These are phyloP conservation scores for Tribolium castaneum DNA, from an alignment of 1,140 invertebrate genomes.

Conservation along the genomic window DNA sequence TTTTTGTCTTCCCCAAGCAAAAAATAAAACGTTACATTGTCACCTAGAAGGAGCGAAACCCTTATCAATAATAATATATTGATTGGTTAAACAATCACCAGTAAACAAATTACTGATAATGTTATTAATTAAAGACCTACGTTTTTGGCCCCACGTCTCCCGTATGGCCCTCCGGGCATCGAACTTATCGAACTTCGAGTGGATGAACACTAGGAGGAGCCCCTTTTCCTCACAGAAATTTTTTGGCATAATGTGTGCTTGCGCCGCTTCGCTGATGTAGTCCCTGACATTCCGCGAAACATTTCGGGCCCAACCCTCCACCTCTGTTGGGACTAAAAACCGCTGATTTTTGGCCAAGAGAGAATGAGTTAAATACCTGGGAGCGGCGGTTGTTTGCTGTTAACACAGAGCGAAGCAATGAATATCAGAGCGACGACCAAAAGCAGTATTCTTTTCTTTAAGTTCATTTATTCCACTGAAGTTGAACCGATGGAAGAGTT, in stretches of 20 bases:
- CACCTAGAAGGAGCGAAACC: slow-evolving; percentile 62
- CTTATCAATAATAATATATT: too few relatives aligned
- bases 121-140: slow-evolving; percentile 56
- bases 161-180: slow-evolving; percentile 77
- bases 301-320: slow-evolving; percentile 78
- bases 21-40: slow-evolving; percentile 66
- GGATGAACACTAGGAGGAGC: slow-evolving; percentile 80
- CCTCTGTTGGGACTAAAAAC: slow-evolving; percentile 45
- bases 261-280: slow-evolving; percentile 78
- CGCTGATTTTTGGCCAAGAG: background rate
- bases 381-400: background rate
- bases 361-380: background rate
- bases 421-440: background rate
- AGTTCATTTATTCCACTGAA: background rate
- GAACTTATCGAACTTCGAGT: slow-evolving; percentile 76
- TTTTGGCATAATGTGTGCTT: slow-evolving; percentile 72
- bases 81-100: too few relatives aligned
- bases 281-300: slow-evolving; percentile 75
- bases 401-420: slow-evolving; percentile 1
- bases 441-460: background rate
- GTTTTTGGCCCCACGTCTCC: slow-evolving; percentile 82
- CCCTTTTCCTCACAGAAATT: slow-evolving; percentile 68
- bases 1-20: slow-evolving; percentile 70
- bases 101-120: too few relatives aligned
- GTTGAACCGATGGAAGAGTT: background rate